Evolutionary conservation across 1,140 invertebrate species (phyloP), one percentile per base, ranked within the genome.

Genomic region (Holcopasites calliopsidis): DNA sequence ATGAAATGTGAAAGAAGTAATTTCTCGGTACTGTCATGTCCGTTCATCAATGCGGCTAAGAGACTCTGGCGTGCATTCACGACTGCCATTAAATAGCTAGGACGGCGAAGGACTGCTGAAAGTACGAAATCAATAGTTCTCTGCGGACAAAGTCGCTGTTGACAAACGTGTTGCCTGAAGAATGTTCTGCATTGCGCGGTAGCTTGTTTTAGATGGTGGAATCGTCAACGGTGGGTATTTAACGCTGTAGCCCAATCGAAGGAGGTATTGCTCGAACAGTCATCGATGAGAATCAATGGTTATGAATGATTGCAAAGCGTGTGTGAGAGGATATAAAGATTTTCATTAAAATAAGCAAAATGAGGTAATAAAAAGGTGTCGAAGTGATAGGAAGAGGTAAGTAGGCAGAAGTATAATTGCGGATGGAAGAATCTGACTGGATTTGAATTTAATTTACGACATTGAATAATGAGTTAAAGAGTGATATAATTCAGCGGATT

Each of bases 1-100:
- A 83, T 86, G 84, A 86, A 86, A 87, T 84, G 83, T 77, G 84
- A 86, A 86, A 86, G 85, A 84, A 84, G 79, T 78, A 79, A 85
- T 88, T 84, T 71, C 79, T 82, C 76, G 50, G 62, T 40, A 62
- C 76, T 79, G 76, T 57, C 71, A 70, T 73, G 26, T 58, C 78
- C 66, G 77, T 80, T 80, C 70, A 72, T 76, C 76, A 71, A 33
- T 26, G 55, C 50, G 83, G 76, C n/a, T 65, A 78, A 81, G 73
- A 68, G 42, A 60, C 69, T 68, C 58, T 64, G 54, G 54, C 40
- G 64, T 33, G 66, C 68, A 66, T 68, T 66, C 66, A 66, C 61
- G 54, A 55, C 42, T 49, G 18, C 50, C 64, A 50, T 75, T 65
- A 61, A 58, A 54, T 58, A 47, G 31, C 23, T 58, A 31, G 26